Percentiles rank a stretch among this genome's conserved stretches.
phyloP scores from a whole-genome alignment of 2,797 vertebrate genomes.

The Myotis vivesi region DNA sequence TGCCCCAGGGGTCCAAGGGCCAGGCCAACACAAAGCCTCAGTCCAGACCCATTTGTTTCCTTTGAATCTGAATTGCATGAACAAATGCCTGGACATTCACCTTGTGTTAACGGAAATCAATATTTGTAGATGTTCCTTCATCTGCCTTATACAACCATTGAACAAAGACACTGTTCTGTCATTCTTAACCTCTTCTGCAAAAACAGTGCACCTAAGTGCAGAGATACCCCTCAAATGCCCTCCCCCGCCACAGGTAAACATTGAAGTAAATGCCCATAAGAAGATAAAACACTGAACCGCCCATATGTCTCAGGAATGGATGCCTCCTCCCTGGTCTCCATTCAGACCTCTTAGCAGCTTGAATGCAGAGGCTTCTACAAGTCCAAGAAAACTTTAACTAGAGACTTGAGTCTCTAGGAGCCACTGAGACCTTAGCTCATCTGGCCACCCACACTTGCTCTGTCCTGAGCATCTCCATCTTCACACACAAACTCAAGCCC shows the following conservation, averaged over 20 bases:
- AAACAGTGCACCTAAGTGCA: background rate
- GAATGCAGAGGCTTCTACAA: too few relatives aligned
- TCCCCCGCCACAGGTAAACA: too few relatives aligned
- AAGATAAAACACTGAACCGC: too few relatives aligned
- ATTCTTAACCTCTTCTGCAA: background rate
- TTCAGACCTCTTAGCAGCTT: background rate
- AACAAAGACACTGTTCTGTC: background rate
- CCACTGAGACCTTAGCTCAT: too few relatives aligned
- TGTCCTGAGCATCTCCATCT: too few relatives aligned
- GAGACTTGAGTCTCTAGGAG: too few relatives aligned
- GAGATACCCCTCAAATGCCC: background rate
- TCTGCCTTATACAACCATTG: too few relatives aligned
- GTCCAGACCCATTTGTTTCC: background rate
- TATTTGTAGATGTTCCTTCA: background rate
- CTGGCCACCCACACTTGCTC: too few relatives aligned
- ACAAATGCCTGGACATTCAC: background rate
- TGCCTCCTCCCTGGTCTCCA: background rate
- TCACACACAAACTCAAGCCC: too few relatives aligned
- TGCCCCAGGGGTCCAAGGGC: fast-evolving
- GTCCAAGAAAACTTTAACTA: too few relatives aligned
- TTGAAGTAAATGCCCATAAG: too few relatives aligned
- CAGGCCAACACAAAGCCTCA: background rate
- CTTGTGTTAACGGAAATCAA: background rate
- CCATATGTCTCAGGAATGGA: background rate
- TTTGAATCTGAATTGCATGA: background rate